phyloP scores from a whole-genome alignment of 2,888 invertebrate genomes.

The Neria commutata region DNA sequence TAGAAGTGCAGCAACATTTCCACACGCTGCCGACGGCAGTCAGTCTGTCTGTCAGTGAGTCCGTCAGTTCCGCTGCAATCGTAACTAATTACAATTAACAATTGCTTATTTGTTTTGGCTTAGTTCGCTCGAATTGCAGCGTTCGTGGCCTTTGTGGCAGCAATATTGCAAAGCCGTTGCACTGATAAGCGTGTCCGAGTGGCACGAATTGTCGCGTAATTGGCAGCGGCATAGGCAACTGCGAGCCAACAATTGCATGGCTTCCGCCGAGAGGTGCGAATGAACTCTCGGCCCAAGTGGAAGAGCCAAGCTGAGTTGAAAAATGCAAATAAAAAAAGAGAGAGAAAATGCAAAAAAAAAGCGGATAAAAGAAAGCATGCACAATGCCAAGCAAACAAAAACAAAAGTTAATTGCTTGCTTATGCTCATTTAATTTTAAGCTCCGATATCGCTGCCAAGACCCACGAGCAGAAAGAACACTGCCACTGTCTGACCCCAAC shows the following conservation, averaged over 20 bases:
- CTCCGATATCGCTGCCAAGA: background rate
- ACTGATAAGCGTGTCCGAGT: no score
- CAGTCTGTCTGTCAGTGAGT: no score
- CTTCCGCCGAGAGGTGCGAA: background rate
- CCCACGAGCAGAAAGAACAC: background rate
- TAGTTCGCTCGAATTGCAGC: background rate
- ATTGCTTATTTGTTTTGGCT: background rate
- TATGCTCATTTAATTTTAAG: slow-evolving; percentile 32
- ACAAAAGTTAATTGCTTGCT: slow-evolving; percentile 42
- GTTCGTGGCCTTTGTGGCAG: no score
- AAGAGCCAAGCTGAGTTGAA: slow-evolving; percentile 26
- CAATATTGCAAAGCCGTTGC: no score
- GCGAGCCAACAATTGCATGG: no score
- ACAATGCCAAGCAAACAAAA: background rate
- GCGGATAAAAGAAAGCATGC: background rate
- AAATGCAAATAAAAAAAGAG: slow-evolving; percentile 15
- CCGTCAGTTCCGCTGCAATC: no score
- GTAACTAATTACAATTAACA: background rate
- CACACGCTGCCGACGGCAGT: background rate
- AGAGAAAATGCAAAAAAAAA: slow-evolving; percentile 8
- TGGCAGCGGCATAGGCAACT: no score
- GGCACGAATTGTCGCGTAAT: no score
- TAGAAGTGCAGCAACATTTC: background rate
- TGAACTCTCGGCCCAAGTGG: background rate
- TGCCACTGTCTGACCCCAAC: background rate